These are phyloP conservation scores for Coracias cyanogaster DNA, from an alignment of 2,797 vertebrate genomes.

Conservation along the genomic window DNA sequence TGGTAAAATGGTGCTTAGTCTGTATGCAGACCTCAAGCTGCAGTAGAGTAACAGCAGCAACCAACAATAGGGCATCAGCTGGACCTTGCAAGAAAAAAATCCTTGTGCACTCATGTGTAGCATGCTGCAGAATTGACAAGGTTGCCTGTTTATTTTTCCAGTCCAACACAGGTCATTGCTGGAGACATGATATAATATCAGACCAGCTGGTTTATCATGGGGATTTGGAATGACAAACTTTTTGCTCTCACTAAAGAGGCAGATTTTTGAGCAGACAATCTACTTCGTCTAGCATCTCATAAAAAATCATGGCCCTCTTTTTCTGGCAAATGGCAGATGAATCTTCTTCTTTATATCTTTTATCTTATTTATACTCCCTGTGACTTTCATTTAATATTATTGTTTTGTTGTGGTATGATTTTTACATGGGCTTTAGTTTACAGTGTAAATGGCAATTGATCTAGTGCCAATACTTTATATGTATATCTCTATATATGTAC, in stretches of 20 bases:
- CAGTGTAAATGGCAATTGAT: background rate
- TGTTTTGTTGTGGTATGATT: background rate
- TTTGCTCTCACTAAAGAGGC: background rate
- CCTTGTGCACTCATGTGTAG: background rate
- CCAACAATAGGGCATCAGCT: background rate
- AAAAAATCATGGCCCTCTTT: background rate
- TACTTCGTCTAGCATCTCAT: background rate
- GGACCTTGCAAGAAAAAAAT: background rate
- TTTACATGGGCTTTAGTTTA: background rate
- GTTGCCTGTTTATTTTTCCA: background rate
- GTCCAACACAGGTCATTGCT: background rate
- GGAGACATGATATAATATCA: background rate
- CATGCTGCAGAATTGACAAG: background rate
- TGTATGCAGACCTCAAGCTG: background rate
- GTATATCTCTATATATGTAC: background rate
- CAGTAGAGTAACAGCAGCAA: background rate
- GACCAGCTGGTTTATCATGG: background rate
- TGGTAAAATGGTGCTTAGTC: background rate
- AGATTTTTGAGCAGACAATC: background rate
- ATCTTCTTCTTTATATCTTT: background rate
- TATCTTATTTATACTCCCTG: background rate
- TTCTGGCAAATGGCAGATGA: background rate
- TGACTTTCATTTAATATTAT: background rate
- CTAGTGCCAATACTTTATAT: background rate
- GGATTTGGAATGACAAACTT: background rate